Evolutionary conservation across 2,888 invertebrate species (phyloP).

Genomic region (Mythimna albipuncta): DNA sequence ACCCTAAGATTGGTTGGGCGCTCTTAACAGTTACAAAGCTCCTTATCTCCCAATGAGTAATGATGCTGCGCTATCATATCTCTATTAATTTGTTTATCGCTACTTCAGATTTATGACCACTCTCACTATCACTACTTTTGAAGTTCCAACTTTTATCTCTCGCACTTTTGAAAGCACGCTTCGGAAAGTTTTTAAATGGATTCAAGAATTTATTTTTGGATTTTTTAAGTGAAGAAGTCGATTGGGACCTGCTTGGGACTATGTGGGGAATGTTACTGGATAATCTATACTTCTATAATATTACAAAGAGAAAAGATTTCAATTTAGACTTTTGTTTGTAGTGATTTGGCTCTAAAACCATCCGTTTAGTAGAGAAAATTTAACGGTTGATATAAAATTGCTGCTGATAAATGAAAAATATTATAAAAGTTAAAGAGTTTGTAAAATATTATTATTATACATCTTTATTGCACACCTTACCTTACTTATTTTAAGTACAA

Average conservation of each 20-base stretch:
- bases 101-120: conserved; percentile 77
- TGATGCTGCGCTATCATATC: conserved; percentile 73
- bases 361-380: too few relatives aligned
- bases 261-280: neutral
- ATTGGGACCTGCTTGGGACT: conserved; percentile 27
- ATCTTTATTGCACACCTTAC: too few relatives aligned
- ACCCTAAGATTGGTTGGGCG: too few relatives aligned
- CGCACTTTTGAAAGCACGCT: conserved; percentile 52
- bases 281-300: neutral
- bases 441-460: too few relatives aligned
- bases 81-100: conserved; percentile 82
- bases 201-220: conserved; percentile 19
- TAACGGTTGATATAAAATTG: too few relatives aligned
- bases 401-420: too few relatives aligned
- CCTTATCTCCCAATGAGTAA: conserved; percentile 69
- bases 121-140: conserved; percentile 59
- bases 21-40: conserved; percentile 20
- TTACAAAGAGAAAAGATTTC: neutral
- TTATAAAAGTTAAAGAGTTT: too few relatives aligned
- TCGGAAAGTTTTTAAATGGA: conserved; percentile 41
- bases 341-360: too few relatives aligned
- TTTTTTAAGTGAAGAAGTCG: conserved; percentile 31
- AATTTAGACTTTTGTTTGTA: neutral
- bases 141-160: conserved; percentile 64
- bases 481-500: too few relatives aligned